Base-by-base conservation (phyloP, 2,888 invertebrate genomes). In the Aradus depressus region DNA sequence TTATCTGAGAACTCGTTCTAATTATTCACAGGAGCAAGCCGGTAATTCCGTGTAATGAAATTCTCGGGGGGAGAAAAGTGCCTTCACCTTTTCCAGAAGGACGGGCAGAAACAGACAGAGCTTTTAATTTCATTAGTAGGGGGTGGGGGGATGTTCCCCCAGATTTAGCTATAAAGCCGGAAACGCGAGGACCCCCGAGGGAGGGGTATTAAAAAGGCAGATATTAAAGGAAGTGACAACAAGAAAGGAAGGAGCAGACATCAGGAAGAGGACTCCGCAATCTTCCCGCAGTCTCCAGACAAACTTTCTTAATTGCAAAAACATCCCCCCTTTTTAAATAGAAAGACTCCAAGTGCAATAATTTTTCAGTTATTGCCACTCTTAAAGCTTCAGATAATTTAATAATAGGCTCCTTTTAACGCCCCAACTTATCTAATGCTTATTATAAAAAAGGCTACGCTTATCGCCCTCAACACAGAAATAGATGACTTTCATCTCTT, bases 161-260 rank as follows among this genome's bases (percentile, higher is more conserved):
- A 54, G 54, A 54, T 54, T 54, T 54, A 54, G 54, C 51, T 48
- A 43, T 48, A 45, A 52, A 54, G 51, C 54, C 52, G 54, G 54
- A 52, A 54, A 54, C 44, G 47, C 54, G 43, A 52, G 49, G 45
- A 44, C n/a, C n/a, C n/a, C n/a, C 51, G 52, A 45, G 51, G 39
- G 41, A 50, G 45, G 32, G 48, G 49, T 54, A 54, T 54, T 54
- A 54, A 54, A 54, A 54, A 54, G 54, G 51, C 49, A 49, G 54
- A 54, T 54, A 54, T 54, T 54, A 54, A 54, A 54, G 54, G 54
- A 54, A 54, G 54, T 54, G 54, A 54, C 54, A 54, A 54, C 51
- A 39, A 45, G 44, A 19, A 47, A 45, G 32, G 45, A 37, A 18
- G 35, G 49, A 44, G 32, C 32, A 22, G 31, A n/a, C n/a, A n/a